phyloP scores from a whole-genome alignment of 2,888 invertebrate species.

The Heliconius ethilla region DNA sequence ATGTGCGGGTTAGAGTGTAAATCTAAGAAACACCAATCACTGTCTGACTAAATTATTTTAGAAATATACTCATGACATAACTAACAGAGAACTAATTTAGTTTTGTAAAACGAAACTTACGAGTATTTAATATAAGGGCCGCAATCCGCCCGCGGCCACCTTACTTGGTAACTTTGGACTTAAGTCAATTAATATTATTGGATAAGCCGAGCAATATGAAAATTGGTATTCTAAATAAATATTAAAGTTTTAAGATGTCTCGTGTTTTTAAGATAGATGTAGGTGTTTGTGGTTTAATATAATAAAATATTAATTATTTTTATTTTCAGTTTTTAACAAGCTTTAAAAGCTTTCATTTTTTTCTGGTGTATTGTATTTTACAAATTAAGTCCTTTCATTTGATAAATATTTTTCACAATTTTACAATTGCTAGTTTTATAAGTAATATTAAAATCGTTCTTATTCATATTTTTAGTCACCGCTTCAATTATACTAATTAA shows the following conservation, averaged over 20 bases:
- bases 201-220: slow-evolving; percentile 15
- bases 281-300: neutral
- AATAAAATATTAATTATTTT: no score
- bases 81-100: neutral
- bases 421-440: no score
- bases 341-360: no score
- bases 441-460: no score
- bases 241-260: neutral
- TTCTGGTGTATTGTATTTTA: no score
- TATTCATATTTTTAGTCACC: no score
- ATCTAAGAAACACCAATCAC: neutral
- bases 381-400: no score
- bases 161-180: slow-evolving; percentile 18
- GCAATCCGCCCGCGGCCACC: neutral
- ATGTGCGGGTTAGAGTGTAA: neutral
- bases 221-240: slow-evolving; percentile 6
- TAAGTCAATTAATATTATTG: slow-evolving; percentile 20
- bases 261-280: neutral
- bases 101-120: neutral
- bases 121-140: slow-evolving; percentile 2
- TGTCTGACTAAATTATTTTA: neutral
- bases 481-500: no score
- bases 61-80: neutral
- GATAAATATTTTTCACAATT: no score
- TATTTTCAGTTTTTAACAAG: no score